A percentile compares a stretch with the other conserved stretches of the same genome.
Evolutionary conservation across 2,888 invertebrate species (phyloP).

Genomic region (Netelia inedita): DNA sequence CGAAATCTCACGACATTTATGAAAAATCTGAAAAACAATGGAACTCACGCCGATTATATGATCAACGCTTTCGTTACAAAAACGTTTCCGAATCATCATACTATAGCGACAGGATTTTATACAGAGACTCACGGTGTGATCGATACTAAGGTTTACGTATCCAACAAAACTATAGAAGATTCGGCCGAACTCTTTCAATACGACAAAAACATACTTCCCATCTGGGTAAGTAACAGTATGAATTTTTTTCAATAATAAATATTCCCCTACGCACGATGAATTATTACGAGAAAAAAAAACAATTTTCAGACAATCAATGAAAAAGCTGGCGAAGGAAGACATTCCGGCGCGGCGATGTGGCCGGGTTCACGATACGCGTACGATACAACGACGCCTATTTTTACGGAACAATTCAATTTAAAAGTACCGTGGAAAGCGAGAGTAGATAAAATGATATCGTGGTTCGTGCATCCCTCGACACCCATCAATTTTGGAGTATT

Average conservation of each 20-base stretch:
- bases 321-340: conserved; percentile 85
- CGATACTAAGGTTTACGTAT: conserved; percentile 88
- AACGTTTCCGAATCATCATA: conserved; percentile 91
- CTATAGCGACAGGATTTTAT: conserved; percentile 90
- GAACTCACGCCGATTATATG: conserved; percentile 87
- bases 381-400: conserved; percentile 85
- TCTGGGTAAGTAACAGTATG: conserved; percentile 86
- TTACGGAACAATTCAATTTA: conserved; percentile 80
- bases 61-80: conserved; percentile 89
- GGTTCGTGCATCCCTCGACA: conserved; percentile 87
- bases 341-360: conserved; percentile 91
- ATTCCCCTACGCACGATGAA: neutral
- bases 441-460: conserved; percentile 87
- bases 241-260: conserved; percentile 1
- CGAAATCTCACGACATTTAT: conserved; percentile 87
- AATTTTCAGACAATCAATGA: conserved; percentile 87
- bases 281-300: neutral
- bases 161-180: conserved; percentile 78
- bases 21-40: conserved; percentile 86
- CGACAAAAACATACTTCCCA: conserved; percentile 86
- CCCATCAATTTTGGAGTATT: conserved; percentile 90
- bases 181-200: conserved; percentile 87
- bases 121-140: conserved; percentile 90
- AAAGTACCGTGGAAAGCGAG: conserved; percentile 86
- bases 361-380: conserved; percentile 88